phyloP scores from a whole-genome alignment of 2,797 vertebrate genomes.

The Helostoma temminkii region DNA sequence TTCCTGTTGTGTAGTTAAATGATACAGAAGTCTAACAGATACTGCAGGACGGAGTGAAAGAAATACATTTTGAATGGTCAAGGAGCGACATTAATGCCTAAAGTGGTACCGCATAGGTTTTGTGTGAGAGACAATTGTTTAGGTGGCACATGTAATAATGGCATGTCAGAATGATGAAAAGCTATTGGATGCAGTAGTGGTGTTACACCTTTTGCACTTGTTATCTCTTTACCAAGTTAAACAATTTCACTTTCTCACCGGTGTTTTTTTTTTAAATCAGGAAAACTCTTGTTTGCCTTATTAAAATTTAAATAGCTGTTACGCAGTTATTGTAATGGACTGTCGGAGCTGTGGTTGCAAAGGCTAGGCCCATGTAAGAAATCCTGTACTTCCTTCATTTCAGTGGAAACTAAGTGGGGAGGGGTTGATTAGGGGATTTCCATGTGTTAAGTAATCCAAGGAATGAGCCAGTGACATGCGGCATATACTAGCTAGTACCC shows the following conservation, averaged over 20 bases:
- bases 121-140: neutral
- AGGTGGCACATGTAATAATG: neutral
- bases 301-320: slow-evolving; percentile 27
- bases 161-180: neutral
- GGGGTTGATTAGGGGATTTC: slow-evolving; percentile 78
- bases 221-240: neutral
- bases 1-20: slow-evolving; percentile 55
- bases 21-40: slow-evolving; percentile 27
- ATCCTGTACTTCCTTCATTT: slow-evolving; percentile 58
- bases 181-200: slow-evolving; percentile 2
- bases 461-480: slow-evolving; percentile 73
- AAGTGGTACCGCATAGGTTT: neutral
- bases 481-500: slow-evolving; percentile 61
- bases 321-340: slow-evolving; percentile 13
- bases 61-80: neutral
- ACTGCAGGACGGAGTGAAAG: neutral
- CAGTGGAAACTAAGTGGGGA: slow-evolving; percentile 58
- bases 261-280: slow-evolving; percentile 20
- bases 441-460: slow-evolving; percentile 77
- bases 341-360: slow-evolving; percentile 29
- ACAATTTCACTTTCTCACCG: neutral
- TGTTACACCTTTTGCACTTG: slow-evolving; percentile 4
- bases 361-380: slow-evolving; percentile 33
- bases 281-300: neutral
- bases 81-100: neutral